Evolutionary conservation across 64 coral and sea anemone genomes (phyloP).

Genomic region (Stichodactyla mertensii): DNA sequence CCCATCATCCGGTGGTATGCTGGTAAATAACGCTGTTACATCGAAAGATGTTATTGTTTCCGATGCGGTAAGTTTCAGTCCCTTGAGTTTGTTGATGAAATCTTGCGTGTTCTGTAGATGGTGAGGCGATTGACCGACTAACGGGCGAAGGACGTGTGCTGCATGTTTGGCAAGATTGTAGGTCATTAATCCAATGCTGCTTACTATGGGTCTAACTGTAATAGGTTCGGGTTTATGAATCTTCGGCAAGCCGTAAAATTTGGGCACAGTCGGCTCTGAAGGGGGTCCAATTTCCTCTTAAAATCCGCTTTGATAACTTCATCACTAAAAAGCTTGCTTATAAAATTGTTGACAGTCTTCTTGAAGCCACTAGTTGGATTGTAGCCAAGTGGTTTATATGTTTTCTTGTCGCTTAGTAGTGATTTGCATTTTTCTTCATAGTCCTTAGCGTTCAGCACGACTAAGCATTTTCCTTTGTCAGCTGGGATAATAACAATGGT

Average conservation of each 20-base stretch:
- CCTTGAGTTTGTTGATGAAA: constrained; percentile 7
- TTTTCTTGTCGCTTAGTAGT: constrained; percentile 10
- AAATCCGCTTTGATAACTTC: constrained; percentile 18
- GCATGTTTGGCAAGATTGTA: constrained; percentile 51
- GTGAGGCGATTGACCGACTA: constrained; percentile 39
- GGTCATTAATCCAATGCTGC: constrained; percentile 40
- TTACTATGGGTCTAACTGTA: constrained; percentile 42
- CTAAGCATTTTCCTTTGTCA: constrained; percentile 28
- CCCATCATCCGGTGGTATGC: constrained; percentile 13
- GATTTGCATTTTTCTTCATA: neutral
- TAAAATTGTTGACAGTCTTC: constrained; percentile 33
- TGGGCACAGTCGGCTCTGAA: constrained; percentile 31
- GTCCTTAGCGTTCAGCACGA: constrained; percentile 10
- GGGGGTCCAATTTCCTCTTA: constrained; percentile 48
- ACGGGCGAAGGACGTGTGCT: constrained; percentile 11
- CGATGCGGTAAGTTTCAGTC: neutral
- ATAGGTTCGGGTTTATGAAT: constrained; percentile 54
- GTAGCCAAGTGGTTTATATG: constrained; percentile 34
- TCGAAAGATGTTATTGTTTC: constrained; percentile 26
- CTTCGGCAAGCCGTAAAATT: constrained; percentile 52
- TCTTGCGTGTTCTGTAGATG: constrained; percentile 42
- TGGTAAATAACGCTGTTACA: constrained; percentile 14
- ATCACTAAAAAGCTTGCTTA: constrained; percentile 15
- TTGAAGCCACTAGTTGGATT: constrained; percentile 41
- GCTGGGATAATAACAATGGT: neutral